A percentile compares a stretch with the other conserved stretches of the same genome.
phyloP scores from a whole-genome alignment of 35 echinoderm and acorn worm genomes.

The Eucidaris tribuloides region DNA sequence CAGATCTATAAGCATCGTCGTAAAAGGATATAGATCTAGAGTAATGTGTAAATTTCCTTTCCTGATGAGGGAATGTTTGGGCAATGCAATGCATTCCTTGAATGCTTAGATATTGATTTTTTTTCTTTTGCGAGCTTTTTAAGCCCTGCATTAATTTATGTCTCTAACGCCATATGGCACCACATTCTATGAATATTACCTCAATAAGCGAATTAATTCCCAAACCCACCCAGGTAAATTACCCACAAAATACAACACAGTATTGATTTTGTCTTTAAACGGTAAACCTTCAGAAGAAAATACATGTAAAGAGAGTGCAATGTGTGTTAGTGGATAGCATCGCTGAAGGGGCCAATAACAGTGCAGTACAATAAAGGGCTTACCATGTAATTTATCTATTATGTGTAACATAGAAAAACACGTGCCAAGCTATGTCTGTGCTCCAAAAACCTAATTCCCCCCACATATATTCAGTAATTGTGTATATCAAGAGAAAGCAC shows the following conservation, averaged over 20 bases:
- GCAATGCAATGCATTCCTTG: slow-evolving; percentile 16
- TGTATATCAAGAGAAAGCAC: too few species aligned
- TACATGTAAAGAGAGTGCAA: too few species aligned
- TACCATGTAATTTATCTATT: too few species aligned
- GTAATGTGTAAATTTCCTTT: slow-evolving; percentile 32
- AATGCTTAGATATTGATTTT: slow-evolving; percentile 26
- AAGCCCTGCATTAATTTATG: slow-evolving; percentile 26
- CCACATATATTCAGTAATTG: too few species aligned
- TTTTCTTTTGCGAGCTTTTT: slow-evolving; percentile 10
- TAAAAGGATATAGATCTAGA: slow-evolving; percentile 14
- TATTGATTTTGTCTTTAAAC: slow-evolving; percentile 4
- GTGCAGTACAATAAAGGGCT: too few species aligned
- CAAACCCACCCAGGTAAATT: background rate
- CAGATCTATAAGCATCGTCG: too few species aligned
- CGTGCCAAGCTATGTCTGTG: too few species aligned
- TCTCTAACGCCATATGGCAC: slow-evolving; percentile 20
- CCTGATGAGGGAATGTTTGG: background rate
- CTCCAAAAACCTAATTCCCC: too few species aligned
- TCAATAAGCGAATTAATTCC: slow-evolving; percentile 27
- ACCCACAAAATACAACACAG: slow-evolving; percentile 24
- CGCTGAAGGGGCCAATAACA: too few species aligned
- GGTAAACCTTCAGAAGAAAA: too few species aligned
- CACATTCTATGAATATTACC: slow-evolving; percentile 9
- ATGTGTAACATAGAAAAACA: too few species aligned
- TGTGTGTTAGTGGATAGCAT: too few species aligned